phyloP scores from a whole-genome alignment of 2,888 invertebrate genomes.

The Hydroisotoma schaefferi region DNA sequence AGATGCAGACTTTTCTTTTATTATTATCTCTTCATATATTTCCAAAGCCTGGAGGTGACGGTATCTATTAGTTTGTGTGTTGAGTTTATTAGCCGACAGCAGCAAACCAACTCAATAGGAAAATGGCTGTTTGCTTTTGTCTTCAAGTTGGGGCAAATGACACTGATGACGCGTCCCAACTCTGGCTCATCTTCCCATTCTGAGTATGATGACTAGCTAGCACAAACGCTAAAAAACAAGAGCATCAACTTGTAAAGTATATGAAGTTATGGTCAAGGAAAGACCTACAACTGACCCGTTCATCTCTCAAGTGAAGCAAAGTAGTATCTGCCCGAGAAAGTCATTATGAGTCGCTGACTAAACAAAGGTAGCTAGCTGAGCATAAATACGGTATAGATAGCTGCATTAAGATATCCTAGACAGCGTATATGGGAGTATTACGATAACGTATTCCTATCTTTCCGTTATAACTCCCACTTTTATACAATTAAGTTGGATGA shows the following conservation, averaged over 20 bases:
- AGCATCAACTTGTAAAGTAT: too few species aligned
- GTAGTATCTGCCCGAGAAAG: conserved; percentile 12
- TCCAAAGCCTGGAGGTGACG: conserved; percentile 42
- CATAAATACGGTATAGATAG: too few species aligned
- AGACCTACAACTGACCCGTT: conserved; percentile 4
- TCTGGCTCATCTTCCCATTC: conserved; percentile 20
- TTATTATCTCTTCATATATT: conserved; percentile 44
- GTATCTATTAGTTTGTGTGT: conserved; percentile 46
- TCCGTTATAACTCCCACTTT: too few species aligned
- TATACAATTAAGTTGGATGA: too few species aligned
- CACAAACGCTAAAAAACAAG: too few species aligned
- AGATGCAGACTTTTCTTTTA: conserved; percentile 41
- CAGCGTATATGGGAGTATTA: too few species aligned
- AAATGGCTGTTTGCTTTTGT: conserved; percentile 25
- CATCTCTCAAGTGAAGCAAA: conserved; percentile 5
- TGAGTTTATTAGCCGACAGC: conserved; percentile 42
- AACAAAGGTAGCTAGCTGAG: too few species aligned
- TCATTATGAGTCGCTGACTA: conserved; percentile 27
- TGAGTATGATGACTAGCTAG: too few species aligned
- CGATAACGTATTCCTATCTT: too few species aligned
- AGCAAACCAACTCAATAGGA: conserved; percentile 15
- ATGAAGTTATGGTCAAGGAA: too few species aligned
- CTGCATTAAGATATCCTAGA: too few species aligned
- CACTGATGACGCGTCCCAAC: conserved; percentile 25
- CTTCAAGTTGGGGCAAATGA: conserved; percentile 39